Evolutionary conservation across 2,113 vertebrate species (phyloP), one percentile per base, ranked within the genome.

Genomic region (Serinus canaria): DNA sequence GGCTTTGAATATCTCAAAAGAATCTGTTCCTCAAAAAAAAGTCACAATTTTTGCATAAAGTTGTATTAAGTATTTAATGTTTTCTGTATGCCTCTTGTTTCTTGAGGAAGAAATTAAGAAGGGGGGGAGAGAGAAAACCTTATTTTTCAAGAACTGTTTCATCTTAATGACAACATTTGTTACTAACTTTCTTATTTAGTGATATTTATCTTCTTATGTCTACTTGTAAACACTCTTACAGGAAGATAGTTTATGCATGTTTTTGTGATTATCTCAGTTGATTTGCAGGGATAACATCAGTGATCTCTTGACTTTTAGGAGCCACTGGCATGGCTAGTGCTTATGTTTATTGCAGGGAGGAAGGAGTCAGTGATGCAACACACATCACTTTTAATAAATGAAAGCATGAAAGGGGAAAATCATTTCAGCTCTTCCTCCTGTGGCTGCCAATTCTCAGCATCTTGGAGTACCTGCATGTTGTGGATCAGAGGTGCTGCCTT

Each of bases 381-480:
- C 9, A 3, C 18, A 23, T 70, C 52, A 35, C 43, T 94, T 76
- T 66, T 75, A 56, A 58, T 11, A 56, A 44, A 60, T 37, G 24
- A 59, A 83, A 96, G 37, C 9, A 10, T 0, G 6, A 52, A 44
- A 17, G 47, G 27, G 28, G 20, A 27, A 76, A 69, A 14, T 23
- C 0, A 1, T 56, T 91, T 80, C 22, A 33, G 2, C 39, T 69
- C 28, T 82, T 81, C 15, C 27, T 83, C 21, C 25, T 44, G 31
- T 70, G 59, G 16, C 27, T 68, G 2, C 15, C 17, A 43, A 27
- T n/a, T 49, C 64, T 78, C 35, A 15, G 24, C 43, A n/a, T 49
- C 59, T 62, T 0, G 0, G 41, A 2, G 31, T 25, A 35, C 5
- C 1, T 1, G 7, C 7, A 1, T 11, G 20, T 37, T 73, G 43